These are phyloP conservation scores for Phylloscopus trochilus DNA, from an alignment of 2,113 vertebrate species.

Conservation along the genomic window DNA sequence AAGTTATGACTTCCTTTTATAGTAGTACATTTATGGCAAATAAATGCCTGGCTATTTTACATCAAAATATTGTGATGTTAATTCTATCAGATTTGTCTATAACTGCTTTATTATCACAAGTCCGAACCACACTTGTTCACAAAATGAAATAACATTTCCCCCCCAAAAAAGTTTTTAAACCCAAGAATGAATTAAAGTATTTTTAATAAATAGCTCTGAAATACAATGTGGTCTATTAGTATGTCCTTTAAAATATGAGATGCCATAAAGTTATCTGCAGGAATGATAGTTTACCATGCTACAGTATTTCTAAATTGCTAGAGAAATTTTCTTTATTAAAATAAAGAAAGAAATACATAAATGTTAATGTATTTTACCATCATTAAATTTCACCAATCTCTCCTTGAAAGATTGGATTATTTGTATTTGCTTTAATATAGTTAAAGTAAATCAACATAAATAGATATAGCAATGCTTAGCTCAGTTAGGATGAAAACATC, in stretches of 20 bases:
- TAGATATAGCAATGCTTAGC: neutral
- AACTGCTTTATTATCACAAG: neutral
- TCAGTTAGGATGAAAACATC: neutral
- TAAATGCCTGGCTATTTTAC: neutral
- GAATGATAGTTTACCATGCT: neutral
- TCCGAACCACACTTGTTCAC: conserved; percentile 12
- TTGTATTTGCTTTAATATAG: neutral
- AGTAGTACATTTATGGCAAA: neutral
- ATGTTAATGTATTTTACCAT: neutral
- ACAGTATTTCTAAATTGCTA: neutral
- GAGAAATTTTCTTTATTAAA: neutral
- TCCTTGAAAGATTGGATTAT: neutral
- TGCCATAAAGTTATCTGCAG: neutral
- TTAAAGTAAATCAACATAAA: neutral
- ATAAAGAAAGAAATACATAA: neutral
- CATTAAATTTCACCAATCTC: neutral
- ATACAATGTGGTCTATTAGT: neutral
- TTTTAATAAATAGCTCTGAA: neutral
- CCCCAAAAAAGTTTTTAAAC: neutral
- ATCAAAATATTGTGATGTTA: neutral
- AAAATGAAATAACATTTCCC: neutral
- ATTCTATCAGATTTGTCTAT: neutral
- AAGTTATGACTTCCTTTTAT: neutral
- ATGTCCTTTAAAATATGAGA: neutral
- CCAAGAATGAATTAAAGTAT: neutral